Percentiles rank a stretch among this genome's conserved stretches.
phyloP scores from a whole-genome alignment of 2,113 vertebrate species.

The Pampusana beccarii region DNA sequence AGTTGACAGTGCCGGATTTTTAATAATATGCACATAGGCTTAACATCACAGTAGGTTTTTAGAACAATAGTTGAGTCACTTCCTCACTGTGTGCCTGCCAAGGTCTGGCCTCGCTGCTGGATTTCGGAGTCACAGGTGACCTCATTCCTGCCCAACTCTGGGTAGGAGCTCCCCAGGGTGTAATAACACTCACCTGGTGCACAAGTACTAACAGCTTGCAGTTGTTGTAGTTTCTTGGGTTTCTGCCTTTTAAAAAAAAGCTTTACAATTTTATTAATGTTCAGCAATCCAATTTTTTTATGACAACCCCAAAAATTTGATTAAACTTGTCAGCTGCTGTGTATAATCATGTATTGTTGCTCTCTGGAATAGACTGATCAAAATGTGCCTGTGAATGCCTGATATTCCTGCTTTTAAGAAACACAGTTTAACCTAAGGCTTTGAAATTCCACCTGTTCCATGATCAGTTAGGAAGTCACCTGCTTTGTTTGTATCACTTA shows the following conservation, averaged over 20 bases:
- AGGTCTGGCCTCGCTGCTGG: background rate
- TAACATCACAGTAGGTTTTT: background rate
- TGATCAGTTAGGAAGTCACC: background rate
- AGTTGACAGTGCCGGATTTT: background rate
- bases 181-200: background rate
- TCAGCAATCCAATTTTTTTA: fast-evolving
- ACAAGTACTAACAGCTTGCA: background rate
- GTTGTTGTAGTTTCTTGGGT: fast-evolving
- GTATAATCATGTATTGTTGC: fast-evolving
- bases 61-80: conserved; percentile 1
- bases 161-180: background rate
- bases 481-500: background rate
- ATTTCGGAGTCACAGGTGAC: background rate
- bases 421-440: background rate
- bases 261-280: background rate
- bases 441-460: background rate
- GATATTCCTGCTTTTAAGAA: fast-evolving
- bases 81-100: background rate
- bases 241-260: background rate
- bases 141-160: background rate
- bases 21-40: background rate
- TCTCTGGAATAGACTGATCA: background rate
- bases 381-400: background rate
- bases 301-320: background rate
- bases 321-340: background rate